Conservation (phyloP, 2,888 invertebrate genomes). For the Archips crataeganus region DNA sequence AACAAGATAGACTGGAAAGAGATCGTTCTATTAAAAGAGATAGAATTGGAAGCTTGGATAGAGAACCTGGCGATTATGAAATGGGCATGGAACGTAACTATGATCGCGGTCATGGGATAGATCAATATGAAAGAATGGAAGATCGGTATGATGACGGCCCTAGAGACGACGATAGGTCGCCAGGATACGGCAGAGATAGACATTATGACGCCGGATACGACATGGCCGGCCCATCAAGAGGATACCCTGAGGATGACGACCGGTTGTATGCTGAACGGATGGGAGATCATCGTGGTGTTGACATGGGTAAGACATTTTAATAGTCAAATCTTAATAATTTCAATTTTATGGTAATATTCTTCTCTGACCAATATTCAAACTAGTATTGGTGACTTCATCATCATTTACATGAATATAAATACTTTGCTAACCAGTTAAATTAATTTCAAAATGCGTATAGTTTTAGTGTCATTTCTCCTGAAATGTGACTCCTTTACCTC, state of each 20-base stretch:
- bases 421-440: no score
- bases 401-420: no score
- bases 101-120: constrained; percentile 79
- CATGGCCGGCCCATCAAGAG: constrained; percentile 76
- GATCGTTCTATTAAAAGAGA: constrained; percentile 83
- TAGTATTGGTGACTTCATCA: no score
- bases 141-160: constrained; percentile 79
- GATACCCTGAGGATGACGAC: constrained; percentile 84
- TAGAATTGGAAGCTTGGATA: constrained; percentile 76
- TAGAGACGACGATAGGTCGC: constrained; percentile 78
- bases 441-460: no score
- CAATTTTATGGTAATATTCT: no score
- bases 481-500: no score
- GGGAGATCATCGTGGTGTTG: constrained; percentile 75
- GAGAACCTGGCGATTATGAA: constrained; percentile 81
- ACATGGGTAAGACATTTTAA: constrained; percentile 65
- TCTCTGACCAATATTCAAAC: no score
- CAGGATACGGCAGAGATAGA: constrained; percentile 76
- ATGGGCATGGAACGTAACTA: constrained; percentile 76
- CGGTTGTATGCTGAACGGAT: constrained; percentile 81
- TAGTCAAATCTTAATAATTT: background rate
- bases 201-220: constrained; percentile 81
- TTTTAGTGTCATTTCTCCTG: no score
- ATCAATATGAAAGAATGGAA: constrained; percentile 80
- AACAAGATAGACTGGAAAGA: constrained; percentile 80